Evolutionary conservation across 2,113 vertebrate genomes (phyloP), one percentile per base, ranked within the genome.

Genomic region (Agapornis roseicollis): DNA sequence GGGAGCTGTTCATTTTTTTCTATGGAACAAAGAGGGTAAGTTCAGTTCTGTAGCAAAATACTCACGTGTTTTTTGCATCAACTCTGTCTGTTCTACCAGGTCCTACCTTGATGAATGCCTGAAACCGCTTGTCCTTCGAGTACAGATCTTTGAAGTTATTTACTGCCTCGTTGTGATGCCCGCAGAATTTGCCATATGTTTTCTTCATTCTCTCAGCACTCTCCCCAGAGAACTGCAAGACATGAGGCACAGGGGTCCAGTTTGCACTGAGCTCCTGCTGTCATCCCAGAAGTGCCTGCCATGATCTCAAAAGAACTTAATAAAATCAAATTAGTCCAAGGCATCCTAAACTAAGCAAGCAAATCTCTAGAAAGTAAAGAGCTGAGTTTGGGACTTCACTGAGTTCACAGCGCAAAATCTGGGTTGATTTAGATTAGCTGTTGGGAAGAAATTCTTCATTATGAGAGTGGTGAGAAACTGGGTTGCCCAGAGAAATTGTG

Each of bases 1-100:
- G 94, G 7, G 99, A 98, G 86, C 99, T 99, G 94, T 98, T 99
- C 99, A 99, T 99, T 98, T 99, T 99, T 98, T 99, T 99, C 99
- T 99, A 88, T 89, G 89, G 97, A 68, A 56, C n/a, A 85, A 81
- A 63, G 70, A 79, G 3, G 1, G 37, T 23, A 63, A 31, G 93
- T 60, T 84, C 64, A 74, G 33, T 8, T 41, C 24, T 33, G 9
- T 11, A 53, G 53, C 50, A 84, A 83, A 72, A 66, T 0, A 1
- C 13, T 17, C 39, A 74, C 27, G 11, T 0, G 0, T 10, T 76
- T 79, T 46, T 50, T 9, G 35, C 41, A 39, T 35, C 0, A 0
- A 10, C 53, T 69, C 5, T 3, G 2, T 39, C 58, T 73, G 28
- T 70, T 52, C 42, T 49, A n/a, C 14, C 39, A 63, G 37, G 27